Base-by-base conservation (phyloP, 2,888 invertebrate species). In the Smittia sp. region DNA sequence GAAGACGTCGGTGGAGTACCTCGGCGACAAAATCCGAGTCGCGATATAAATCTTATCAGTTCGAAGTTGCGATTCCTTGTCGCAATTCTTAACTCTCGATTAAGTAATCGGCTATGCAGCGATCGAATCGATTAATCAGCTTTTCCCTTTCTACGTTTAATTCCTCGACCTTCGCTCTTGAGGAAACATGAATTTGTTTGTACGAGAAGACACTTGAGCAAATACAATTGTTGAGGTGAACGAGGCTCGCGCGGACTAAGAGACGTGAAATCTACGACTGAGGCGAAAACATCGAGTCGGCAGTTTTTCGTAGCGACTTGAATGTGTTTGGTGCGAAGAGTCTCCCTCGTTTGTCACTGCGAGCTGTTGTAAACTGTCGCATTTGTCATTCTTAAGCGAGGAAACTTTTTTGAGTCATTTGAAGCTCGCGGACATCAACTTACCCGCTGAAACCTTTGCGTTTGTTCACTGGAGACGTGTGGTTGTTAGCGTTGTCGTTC, bases 401-500 rank as follows among this genome's bases (percentile, higher is more conserved):
- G 58, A 58, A 18, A 58, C 13, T 46, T 11, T 46, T n/a, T 58
- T 58, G 58, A 58, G 58, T 58, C 58, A 58, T 58, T 58, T 46
- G 46, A 46, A 46, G 24, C 32, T 66, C 15, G 25, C 25, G n/a
- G 13, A 24, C 24, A 6, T 58, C 6, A 58, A 88, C 92, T 91
- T 83, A 93, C 93, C 91, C 90, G 80, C 91, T 91, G 79, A 93
- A 93, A 67, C 90, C 92, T 76, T 92, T 87, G 75, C 93, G 86
- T 80, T 93, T 93, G 80, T 93, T 93, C 70, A 93, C 92, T 24
- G 92, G 92, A 74, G 94, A 93, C 77, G 91, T 92, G 66, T 89
- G 89, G 81, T 79, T 84, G 78, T 79, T 84, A 72, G 84, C 85
- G 77, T 89, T 90, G 22, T 73, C 73, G 41, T 63, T 73, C 15